Base-by-base conservation (phyloP, 1,140 invertebrate genomes). In the Harlomillsia oculata region DNA sequence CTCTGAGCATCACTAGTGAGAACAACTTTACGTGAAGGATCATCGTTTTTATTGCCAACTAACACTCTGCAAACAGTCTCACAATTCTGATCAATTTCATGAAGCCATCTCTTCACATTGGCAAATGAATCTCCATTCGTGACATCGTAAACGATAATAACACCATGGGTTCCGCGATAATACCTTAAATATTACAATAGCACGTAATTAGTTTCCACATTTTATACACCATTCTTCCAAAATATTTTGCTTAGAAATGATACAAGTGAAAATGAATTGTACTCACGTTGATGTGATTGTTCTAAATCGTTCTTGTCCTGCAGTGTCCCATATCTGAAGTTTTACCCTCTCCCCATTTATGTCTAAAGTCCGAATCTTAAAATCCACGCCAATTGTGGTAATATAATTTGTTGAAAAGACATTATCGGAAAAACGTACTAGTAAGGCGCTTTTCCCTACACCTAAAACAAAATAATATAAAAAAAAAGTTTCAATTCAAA, bases 11-110 rank as follows among this genome's bases (percentile, higher is more conserved):
- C 96, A 72, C 93, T 88, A 44, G 92, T 95, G 41, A 95, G 76
- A 8, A 99, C 95, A 45, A 99, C 93, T 78, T 98, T 97, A 61
- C 87, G 78, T 68, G 94, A 90, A 39, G 93, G 91, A 72, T 89
- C 87, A 75, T 99, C 96, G 77, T 97, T 94, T 78, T 99, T 99
- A 75, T 99, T 99, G 45, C 96, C 96, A 73, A 99, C 96, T 91
- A 71, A 51, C 80, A 81, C 92, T 82, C 90, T 92, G 77, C 97
- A 97, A 52, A 99, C 95, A 69, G 94, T 87, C 79, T 99, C 95
- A 82, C 96, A 99, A 77, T 99, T 98, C 70, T 97, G 89, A 69
- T 98, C 94, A 66, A 99, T 99, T 79, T 99, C 96, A 70, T 97
- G 90, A 29, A 97, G 77, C 89, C 89, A 93, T 70, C 95, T 77